Base-by-base conservation (phyloP, 1,140 invertebrate species). In the Wasmannia auropunctata region DNA sequence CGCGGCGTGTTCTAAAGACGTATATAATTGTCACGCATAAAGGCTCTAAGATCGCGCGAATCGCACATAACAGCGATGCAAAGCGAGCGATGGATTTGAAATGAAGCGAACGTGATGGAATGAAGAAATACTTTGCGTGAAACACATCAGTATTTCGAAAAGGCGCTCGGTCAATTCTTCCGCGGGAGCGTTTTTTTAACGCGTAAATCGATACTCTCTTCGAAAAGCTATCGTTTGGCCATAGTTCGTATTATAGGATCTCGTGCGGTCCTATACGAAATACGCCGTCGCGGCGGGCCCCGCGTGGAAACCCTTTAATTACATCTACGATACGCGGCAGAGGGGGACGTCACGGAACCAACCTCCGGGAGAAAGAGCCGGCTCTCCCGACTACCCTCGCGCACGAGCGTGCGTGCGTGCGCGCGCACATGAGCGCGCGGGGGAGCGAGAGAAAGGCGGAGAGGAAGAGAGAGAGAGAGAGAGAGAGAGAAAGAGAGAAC, bases 21-120 rank as follows among this genome's bases (percentile, higher is more conserved):
- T 85, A 63, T n/a, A n/a, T 46, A 46, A 88, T 79, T 77, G 81
- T 88, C 87, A 79, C 86, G 87, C 80, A 79, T 58, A 81, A 80
- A 34, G 16, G 14, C 60, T 63, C 19, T 4, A 56, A 40, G 70
- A n/a, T 74, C 49, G 70, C 40, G 34, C 25, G 56, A 60, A 67
- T 67, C 14, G 54, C 22, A 28, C 31, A 28, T n/a, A 62, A 54
- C 28, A 10, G 10, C 31, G 37, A 54, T 51, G 77, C 16, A 54
- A 80, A 54, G 40, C 19, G 22, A 34, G 25, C 22, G 8, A 19
- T 40, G 37, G 16, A 80, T 80, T 69, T 19, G 34, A 70, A 69
- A 80, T 40, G 31, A 22, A 40, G 25, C n/a, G n/a, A 46, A 81
- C 43, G 19, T 34, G 19, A 67, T 34, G 1, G 31, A 22, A 40